phyloP scores from a whole-genome alignment of 30 jellyfish, hydroid and myxozoan species.

The Chironex yamaguchii region DNA sequence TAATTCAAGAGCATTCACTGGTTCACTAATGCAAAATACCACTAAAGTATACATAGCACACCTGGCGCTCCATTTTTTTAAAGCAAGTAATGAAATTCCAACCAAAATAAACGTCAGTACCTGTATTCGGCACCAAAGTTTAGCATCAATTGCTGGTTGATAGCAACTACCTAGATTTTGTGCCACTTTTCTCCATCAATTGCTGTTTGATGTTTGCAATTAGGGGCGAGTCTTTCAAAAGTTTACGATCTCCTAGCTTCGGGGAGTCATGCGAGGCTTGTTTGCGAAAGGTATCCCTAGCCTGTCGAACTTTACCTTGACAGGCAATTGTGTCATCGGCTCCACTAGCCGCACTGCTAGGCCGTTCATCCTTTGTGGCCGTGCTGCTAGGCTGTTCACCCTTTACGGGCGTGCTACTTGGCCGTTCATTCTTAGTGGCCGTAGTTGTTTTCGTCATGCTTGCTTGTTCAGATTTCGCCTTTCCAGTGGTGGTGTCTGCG shows the following conservation, averaged over 20 bases:
- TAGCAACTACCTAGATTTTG: too few species aligned
- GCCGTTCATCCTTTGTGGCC: not conserved
- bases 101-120: too few species aligned
- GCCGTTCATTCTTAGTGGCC: not conserved
- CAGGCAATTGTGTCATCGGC: too few species aligned
- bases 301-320: not conserved
- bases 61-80: too few species aligned
- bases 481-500: not conserved
- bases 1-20: too few species aligned
- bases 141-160: too few species aligned
- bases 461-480: not conserved
- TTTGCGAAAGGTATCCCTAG: not conserved
- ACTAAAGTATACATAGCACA: too few species aligned
- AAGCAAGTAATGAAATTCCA: too few species aligned
- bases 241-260: not conserved
- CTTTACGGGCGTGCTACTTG: too few species aligned
- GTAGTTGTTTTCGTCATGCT: not conserved
- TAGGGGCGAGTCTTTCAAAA: not conserved
- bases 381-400: too few species aligned
- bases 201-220: not conserved
- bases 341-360: not conserved
- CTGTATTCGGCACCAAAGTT: too few species aligned
- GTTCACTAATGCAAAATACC: too few species aligned
- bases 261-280: not conserved
- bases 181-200: not conserved